Percentiles rank a stretch among this genome's conserved stretches.
These are phyloP conservation scores for Acrocephalus scirpaceus DNA, from an alignment of 2,797 vertebrate genomes.

Conservation along the genomic window DNA sequence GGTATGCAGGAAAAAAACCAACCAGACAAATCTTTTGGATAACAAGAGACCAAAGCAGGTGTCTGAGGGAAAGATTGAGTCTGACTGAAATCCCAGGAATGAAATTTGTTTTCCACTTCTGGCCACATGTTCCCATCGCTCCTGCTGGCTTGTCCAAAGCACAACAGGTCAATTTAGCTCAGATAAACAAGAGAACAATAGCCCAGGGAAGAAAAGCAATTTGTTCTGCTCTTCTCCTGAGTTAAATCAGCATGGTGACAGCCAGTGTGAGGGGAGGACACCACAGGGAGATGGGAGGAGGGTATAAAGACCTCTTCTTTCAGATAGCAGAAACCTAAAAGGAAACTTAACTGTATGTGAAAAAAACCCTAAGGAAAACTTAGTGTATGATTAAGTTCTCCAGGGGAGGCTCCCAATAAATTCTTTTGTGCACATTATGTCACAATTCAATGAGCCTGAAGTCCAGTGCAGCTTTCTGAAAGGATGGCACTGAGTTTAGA, in stretches of 20 bases:
- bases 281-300: not conserved
- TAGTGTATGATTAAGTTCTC: not conserved
- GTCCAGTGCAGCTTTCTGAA: not conserved
- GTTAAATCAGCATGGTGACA: not conserved
- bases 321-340: not conserved
- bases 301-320: not conserved
- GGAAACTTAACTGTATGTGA: not conserved
- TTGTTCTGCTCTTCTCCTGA: not conserved
- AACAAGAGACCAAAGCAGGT: not conserved
- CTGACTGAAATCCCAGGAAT: not conserved
- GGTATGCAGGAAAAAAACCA: not conserved
- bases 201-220: not conserved
- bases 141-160: not conserved
- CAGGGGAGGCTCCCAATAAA: not conserved
- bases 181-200: not conserved
- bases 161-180: not conserved
- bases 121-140: rapidly evolving
- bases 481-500: not conserved
- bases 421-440: not conserved
- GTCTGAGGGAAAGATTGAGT: not conserved
- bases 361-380: not conserved
- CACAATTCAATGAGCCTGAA: not conserved
- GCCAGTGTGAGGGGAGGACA: not conserved
- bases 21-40: not conserved
- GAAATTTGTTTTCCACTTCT: not conserved